Conservation (phyloP, 2,888 invertebrate genomes). For the Alviniconcha strummeri region DNA sequence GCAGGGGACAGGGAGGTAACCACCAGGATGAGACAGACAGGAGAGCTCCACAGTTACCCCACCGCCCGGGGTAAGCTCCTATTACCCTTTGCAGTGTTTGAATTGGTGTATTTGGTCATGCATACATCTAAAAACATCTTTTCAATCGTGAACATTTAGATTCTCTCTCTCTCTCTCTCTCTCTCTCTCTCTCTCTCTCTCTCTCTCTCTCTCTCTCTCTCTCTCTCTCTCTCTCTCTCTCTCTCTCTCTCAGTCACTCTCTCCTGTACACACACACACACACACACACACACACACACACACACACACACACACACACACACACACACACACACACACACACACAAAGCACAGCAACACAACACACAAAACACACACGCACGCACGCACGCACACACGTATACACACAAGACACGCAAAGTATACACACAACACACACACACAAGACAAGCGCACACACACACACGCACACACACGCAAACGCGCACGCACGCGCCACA, state of each 20-base stretch:
- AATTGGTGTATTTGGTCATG: background rate
- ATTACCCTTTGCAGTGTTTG: no score
- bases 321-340: background rate
- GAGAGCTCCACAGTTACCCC: background rate
- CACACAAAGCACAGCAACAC: background rate
- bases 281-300: background rate
- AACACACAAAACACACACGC: background rate
- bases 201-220: no score
- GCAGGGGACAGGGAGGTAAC: background rate
- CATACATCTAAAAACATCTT: background rate
- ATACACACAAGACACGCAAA: no score
- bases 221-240: no score
- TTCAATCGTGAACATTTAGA: background rate
- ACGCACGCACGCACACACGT: no score
- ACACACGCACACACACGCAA: no score
- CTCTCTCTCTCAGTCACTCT: background rate
- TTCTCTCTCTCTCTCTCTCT: no score
- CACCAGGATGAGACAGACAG: background rate
- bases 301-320: slow-evolving; percentile 1
- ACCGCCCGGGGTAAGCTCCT: background rate
- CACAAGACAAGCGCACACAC: no score
- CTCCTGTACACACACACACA: background rate
- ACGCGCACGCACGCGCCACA: background rate
- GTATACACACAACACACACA: no score
- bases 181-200: no score